phyloP scores from a whole-genome alignment of 2,797 vertebrate species.

The Xiphorhynchus erythropygius region DNA sequence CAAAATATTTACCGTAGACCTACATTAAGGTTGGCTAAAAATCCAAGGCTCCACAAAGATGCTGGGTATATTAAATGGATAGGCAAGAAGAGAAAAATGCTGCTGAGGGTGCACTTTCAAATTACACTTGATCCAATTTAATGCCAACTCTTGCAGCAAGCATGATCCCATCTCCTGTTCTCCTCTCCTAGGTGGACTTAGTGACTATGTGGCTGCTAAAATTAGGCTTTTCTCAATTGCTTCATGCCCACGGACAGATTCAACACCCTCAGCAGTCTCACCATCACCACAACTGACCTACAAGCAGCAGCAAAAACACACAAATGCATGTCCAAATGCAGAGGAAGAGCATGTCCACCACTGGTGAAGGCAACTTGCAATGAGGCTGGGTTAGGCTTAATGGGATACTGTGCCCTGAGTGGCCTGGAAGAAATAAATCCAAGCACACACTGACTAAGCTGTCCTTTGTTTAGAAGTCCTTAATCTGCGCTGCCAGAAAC shows the following conservation, averaged over 20 bases:
- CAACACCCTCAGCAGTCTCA: not conserved
- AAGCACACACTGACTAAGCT: not conserved
- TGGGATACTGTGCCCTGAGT: accelerated
- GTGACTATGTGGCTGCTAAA: not conserved
- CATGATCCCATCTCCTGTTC: not conserved
- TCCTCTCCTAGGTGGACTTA: not conserved
- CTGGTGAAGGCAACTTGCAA: not conserved
- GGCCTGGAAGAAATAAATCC: not conserved
- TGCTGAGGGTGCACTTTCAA: not conserved
- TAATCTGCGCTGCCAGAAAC: not conserved
- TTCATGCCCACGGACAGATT: not conserved
- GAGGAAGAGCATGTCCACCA: not conserved
- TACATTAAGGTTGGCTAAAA: not conserved
- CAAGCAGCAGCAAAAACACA: not conserved
- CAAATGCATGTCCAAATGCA: not conserved
- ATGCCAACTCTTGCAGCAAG: not conserved
- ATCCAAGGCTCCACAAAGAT: not conserved
- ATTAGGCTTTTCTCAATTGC: not conserved
- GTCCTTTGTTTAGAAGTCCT: not conserved
- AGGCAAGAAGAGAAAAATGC: not conserved
- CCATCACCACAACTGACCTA: not conserved
- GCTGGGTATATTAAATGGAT: not conserved
- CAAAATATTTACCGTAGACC: not conserved
- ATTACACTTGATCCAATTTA: not conserved
- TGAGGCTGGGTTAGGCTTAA: not conserved